These are phyloP conservation scores for Lithophane socia DNA, from an alignment of 2,888 invertebrate genomes.

Conservation along the genomic window DNA sequence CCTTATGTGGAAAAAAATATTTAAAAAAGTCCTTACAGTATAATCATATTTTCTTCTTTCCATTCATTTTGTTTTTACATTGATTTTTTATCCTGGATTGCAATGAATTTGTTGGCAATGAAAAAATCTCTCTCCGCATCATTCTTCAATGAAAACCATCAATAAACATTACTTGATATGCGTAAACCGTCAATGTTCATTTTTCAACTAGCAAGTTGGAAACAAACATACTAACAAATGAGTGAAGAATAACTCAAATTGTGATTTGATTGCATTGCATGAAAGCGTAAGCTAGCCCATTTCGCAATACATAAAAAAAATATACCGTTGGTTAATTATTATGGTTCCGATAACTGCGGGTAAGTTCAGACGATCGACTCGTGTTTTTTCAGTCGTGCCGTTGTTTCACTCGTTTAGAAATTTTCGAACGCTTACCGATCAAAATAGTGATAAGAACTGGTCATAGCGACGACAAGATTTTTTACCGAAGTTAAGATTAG, in stretches of 20 bases:
- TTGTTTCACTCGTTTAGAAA: not conserved
- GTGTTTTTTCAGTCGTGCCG: not conserved
- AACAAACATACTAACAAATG: not conserved
- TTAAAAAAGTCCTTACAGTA: no score
- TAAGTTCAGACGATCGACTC: not conserved
- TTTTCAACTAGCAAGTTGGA: not conserved
- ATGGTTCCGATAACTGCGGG: not conserved
- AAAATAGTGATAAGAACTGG: not conserved
- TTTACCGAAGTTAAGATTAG: not conserved
- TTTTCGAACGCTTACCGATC: not conserved
- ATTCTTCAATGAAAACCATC: not conserved
- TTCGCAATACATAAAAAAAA: no score
- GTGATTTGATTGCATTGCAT: not conserved
- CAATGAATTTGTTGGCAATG: not conserved
- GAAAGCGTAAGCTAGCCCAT: no score
- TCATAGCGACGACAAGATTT: no score
- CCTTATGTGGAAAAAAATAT: no score
- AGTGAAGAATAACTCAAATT: not conserved
- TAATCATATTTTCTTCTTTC: no score
- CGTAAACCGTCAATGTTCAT: not conserved
- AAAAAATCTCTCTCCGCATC: not conserved
- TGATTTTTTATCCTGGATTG: not conserved
- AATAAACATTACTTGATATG: conserved; percentile 19
- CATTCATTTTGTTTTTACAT: no score
- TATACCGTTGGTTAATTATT: not conserved